These are phyloP conservation scores for Schizotus pectinicornis DNA, from an alignment of 2,888 invertebrate species.

Conservation along the genomic window DNA sequence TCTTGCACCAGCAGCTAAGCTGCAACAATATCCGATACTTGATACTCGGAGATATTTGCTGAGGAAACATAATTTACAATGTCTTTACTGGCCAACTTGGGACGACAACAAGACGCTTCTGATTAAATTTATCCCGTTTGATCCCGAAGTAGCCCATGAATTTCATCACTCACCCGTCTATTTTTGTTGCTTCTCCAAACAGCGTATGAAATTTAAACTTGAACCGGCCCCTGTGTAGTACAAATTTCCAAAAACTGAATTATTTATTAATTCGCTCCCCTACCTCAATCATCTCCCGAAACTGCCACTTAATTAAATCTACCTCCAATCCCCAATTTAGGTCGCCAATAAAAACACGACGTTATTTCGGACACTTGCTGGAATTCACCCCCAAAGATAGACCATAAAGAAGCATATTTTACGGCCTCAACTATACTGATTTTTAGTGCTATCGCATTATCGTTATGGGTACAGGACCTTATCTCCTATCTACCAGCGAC, in stretches of 20 bases:
- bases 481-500: not conserved
- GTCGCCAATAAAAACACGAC: no score
- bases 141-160: slow-evolving; percentile 32
- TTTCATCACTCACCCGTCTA: slow-evolving; percentile 19
- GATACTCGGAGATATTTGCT: slow-evolving; percentile 43
- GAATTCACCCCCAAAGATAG: no score
- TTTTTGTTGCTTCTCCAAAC: slow-evolving; percentile 37
- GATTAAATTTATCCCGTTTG: slow-evolving; percentile 41
- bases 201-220: slow-evolving; percentile 29
- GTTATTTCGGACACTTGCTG: no score
- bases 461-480: not conserved
- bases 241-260: not conserved
- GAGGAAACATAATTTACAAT: slow-evolving; percentile 46
- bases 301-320: no score
- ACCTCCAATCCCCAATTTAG: no score
- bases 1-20: slow-evolving; percentile 27
- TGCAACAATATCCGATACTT: slow-evolving; percentile 41
- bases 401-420: not conserved
- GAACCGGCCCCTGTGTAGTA: not conserved
- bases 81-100: slow-evolving; percentile 34
- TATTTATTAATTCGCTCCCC: not conserved
- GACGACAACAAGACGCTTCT: slow-evolving; percentile 29
- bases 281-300: not conserved
- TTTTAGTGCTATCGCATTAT: not conserved
- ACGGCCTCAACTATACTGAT: not conserved